These are phyloP conservation scores for Acleris cristana DNA, from an alignment of 2,888 invertebrate species.

Conservation along the genomic window DNA sequence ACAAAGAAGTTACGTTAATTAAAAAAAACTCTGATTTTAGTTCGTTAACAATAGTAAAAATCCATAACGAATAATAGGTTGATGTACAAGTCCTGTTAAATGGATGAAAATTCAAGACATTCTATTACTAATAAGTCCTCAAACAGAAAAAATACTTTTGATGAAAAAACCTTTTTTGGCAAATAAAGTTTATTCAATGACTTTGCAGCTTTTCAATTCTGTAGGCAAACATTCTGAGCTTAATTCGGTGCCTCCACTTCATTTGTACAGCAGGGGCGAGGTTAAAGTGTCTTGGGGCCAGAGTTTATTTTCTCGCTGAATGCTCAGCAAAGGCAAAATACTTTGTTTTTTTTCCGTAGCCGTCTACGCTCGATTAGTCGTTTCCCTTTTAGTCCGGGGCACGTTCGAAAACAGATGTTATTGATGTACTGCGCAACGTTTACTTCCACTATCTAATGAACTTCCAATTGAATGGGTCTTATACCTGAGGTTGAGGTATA, in stretches of 20 bases:
- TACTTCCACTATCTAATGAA: conserved; percentile 15
- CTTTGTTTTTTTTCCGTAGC: conserved; percentile 63
- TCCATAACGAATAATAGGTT: too few relatives aligned
- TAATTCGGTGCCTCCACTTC: conserved; percentile 62
- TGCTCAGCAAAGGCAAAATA: conserved; percentile 56
- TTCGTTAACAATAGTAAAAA: too few relatives aligned
- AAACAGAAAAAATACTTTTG: not conserved
- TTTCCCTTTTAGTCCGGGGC: conserved; percentile 61
- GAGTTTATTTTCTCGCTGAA: conserved; percentile 66
- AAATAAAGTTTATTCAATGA: conserved; percentile 40
- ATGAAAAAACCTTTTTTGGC: not conserved
- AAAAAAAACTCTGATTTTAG: too few relatives aligned
- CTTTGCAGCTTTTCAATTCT: conserved; percentile 52
- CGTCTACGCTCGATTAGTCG: conserved; percentile 63
- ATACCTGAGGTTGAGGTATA: not conserved
- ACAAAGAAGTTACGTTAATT: too few relatives aligned
- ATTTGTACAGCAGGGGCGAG: conserved; percentile 57
- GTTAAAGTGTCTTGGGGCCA: conserved; percentile 59
- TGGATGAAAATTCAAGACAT: too few relatives aligned
- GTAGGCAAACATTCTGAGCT: conserved; percentile 58
- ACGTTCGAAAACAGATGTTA: conserved; percentile 57
- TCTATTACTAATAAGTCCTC: too few relatives aligned
- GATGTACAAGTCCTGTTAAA: too few relatives aligned
- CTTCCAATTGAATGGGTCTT: not conserved
- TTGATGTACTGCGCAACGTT: conserved; percentile 45